A percentile compares a stretch with the other conserved stretches of the same genome.
Conservation (phyloP, 2,113 vertebrate genomes). For the Corapipo altera region DNA sequence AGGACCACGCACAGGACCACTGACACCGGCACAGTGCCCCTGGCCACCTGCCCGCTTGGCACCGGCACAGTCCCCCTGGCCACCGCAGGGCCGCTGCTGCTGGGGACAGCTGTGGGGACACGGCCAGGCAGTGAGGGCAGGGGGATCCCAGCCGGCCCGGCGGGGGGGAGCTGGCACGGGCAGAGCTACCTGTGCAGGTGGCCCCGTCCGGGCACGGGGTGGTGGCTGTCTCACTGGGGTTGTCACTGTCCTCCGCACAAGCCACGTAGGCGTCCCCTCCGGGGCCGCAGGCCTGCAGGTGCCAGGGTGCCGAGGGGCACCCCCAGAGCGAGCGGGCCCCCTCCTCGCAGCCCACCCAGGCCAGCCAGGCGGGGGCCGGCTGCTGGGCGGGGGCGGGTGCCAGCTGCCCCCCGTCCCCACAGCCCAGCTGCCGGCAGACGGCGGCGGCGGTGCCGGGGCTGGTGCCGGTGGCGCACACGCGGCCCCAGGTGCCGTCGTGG, state of each 20-base stretch:
- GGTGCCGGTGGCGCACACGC: background rate
- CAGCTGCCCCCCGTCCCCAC: fast-evolving
- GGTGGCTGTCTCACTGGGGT: fast-evolving
- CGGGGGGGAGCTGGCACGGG: fast-evolving
- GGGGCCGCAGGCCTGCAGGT: background rate
- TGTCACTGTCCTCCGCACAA: fast-evolving
- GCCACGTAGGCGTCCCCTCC: fast-evolving
- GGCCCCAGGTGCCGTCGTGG: background rate
- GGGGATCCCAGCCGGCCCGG: fast-evolving
- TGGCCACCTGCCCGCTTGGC: fast-evolving
- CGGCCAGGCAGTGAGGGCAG: fast-evolving
- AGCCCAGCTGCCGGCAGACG: background rate
- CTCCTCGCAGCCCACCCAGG: slow-evolving; percentile 2
- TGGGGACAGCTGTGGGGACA: background rate
- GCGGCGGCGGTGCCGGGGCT: fast-evolving
- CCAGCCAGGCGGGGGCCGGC: background rate
- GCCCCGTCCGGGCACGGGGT: fast-evolving
- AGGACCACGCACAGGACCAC: background rate
- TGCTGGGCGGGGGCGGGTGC: fast-evolving
- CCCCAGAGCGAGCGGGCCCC: background rate
- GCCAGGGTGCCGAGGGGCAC: slow-evolving; percentile 1
- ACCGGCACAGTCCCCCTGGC: fast-evolving
- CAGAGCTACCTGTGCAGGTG: background rate
- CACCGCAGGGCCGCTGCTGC: fast-evolving
- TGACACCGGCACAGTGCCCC: fast-evolving